Base-by-base conservation (phyloP, 2,113 vertebrate genomes). In the Mormoops blainvillei region DNA sequence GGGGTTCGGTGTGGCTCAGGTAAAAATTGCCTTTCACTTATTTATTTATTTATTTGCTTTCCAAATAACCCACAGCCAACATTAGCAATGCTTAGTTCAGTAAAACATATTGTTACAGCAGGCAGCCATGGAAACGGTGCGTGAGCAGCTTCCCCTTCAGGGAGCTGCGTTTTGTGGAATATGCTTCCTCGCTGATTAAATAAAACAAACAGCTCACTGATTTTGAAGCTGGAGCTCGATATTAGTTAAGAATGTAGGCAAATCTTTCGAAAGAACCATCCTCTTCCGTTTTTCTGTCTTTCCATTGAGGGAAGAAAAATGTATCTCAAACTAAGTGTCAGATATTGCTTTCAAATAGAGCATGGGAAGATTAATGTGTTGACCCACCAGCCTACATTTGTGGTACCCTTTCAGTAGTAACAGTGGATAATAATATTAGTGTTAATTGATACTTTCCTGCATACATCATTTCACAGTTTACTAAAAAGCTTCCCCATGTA, bases 1-100 rank as follows among this genome's bases (percentile, higher is more conserved):
- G 58, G 6, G 52, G 52, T 54, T 95, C 81, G n/a, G 92, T 97
- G 95, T 93, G 95, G 91, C 96, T 97, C 87, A 94, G 81, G 83
- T 90, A 48, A 78, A 97, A 89, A 88, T 77, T 7, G 94, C 89
- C 94, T 98, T 97, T 98, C 95, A 93, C 97, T 87, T 95, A 91
- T 97, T 98, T 98, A 94, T 94, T 67, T 63, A 63, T 14, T 18
- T 6, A 31, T 56, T 89, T 95, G 91, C 89, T 97, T 97, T 90
- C 83, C 92, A 97, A 94, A 97, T 98, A 97, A 98, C 97, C 87
- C 18, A 7, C 26, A 87, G 95, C 97, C 98, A 98, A 98, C 98
- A 98, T 97, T 97, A 99, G 96, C 96, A 97, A 16, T 94, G 95
- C 97, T 98, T 98, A 95, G 92, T 96, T 95, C 93, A 91, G 94